A percentile compares a stretch with the other conserved stretches of the same genome.
Evolutionary conservation across 2,888 invertebrate species (phyloP).

Genomic region (Cecidostiba fungosa): DNA sequence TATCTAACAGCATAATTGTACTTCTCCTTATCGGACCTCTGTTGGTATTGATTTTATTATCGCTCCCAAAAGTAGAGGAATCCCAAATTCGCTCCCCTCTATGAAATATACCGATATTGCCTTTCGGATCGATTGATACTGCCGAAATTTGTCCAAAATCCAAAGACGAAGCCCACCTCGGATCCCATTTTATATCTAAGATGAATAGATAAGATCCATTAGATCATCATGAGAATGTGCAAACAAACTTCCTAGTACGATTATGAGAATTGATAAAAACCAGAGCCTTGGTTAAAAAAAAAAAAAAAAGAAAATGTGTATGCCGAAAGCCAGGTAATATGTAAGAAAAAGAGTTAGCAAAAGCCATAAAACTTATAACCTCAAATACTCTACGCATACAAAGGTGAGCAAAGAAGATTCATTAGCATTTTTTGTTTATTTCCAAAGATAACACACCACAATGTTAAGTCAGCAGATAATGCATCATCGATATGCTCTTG

Average conservation of each 20-base stretch:
- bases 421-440: neutral
- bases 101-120: slow-evolving; percentile 91
- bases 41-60: slow-evolving; percentile 82
- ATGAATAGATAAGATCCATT: slow-evolving; percentile 7
- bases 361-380: neutral
- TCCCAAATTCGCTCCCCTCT: slow-evolving; percentile 87
- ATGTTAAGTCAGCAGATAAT: neutral
- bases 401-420: neutral
- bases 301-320: neutral
- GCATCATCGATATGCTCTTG: neutral
- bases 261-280: neutral
- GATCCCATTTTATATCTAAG: slow-evolving; percentile 73
- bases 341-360: neutral
- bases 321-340: too few relatives aligned
- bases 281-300: neutral
- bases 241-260: neutral
- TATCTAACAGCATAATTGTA: slow-evolving; percentile 85
- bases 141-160: slow-evolving; percentile 90
- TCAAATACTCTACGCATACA: neutral
- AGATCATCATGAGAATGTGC: neutral
- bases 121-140: slow-evolving; percentile 88
- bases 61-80: slow-evolving; percentile 82
- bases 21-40: slow-evolving; percentile 84
- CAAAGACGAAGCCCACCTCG: slow-evolving; percentile 69
- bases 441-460: neutral